Evolutionary conservation across 2,113 vertebrate genomes (phyloP), one percentile per base, ranked within the genome.

Genomic region (Saguinus midas): DNA sequence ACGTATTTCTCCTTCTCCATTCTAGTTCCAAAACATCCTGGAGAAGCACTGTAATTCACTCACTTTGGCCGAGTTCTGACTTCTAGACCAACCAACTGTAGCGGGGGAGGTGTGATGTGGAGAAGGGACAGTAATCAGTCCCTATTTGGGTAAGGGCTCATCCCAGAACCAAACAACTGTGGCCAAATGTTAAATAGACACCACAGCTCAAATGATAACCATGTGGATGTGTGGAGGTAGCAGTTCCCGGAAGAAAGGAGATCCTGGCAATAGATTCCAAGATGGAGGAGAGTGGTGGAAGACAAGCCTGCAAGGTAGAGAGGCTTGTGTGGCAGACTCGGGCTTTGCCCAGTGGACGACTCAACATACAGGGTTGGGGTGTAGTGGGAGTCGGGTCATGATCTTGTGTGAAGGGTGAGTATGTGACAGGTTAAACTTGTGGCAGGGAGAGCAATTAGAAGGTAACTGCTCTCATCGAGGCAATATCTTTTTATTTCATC

Each of bases 181-280:
- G 70, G 79, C 85, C 84, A 64, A n/a, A 55, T 35, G 7, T 50
- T 20, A 40, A 27, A 18, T 0, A 29, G 75, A 52, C 9, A 48
- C n/a, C 17, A 18, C 17, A 18, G 4, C 21, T 70, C 29, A 16
- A 27, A 27, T 37, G 35, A 45, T 66, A 23, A 23, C 37, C 13
- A 0, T 1, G 43, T 8, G 1, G 17, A 16, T 13, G 5, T 10
- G 7, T 1, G 8, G 3, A 4, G 23, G 11, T 17, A 8, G 93
- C 45, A n/a, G 23, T 57, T 40, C 16, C 52, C 40, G 57, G 61
- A 40, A 55, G 61, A 57, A 37, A 68, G 45, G 13, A 8, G 9
- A 25, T 32, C 2, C 4, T 21, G 6, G 13, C 48, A 32, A 10
- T 3, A 52, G 7, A 7, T 66, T 66, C 68, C 72, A 35, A 32